Conservation (phyloP, 1,140 invertebrate species). For the Aphelinus certus region DNA sequence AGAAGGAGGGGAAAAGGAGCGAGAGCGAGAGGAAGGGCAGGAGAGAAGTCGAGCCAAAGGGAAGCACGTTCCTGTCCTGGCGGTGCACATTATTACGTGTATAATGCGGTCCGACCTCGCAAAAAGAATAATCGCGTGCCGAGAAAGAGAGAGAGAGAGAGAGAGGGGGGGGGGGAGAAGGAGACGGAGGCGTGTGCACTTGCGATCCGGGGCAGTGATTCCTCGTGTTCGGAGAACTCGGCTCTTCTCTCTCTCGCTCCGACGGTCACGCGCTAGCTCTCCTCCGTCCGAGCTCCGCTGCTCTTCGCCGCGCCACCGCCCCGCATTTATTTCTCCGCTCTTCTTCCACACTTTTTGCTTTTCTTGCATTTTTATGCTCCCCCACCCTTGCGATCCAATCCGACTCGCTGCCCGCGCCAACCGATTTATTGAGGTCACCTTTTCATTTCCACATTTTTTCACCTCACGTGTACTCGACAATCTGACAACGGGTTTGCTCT, state of each 20-base stretch:
- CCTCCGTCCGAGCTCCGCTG: not conserved
- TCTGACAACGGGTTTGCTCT: no score
- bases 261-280: not conserved
- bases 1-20: no score
- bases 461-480: not conserved
- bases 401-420: no score
- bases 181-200: not conserved
- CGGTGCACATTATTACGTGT: constrained; percentile 35
- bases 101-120: constrained; percentile 18
- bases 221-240: constrained; percentile 32
- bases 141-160: constrained; percentile 10
- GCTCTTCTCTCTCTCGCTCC: constrained; percentile 8
- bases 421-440: no score
- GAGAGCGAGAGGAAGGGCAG: no score
- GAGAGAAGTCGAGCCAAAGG: not conserved
- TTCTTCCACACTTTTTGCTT: not conserved
- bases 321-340: not conserved
- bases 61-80: not conserved
- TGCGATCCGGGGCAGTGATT: constrained; percentile 23
- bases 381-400: not conserved
- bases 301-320: not conserved
- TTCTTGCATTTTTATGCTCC: not conserved
- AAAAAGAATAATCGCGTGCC: constrained; percentile 22
- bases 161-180: no score
- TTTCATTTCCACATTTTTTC: constrained; percentile 7